Conservation (phyloP, 2,113 vertebrate genomes). For the human region GRCh38 chr18:37587001-37587500, state of each 20-base stretch:
- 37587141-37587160: not conserved
- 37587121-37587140: not conserved
- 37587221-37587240: not conserved
- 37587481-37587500: not conserved
- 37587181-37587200: not conserved
- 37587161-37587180: not conserved
- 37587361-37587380: not conserved
- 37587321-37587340: not conserved
- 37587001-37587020: not conserved
- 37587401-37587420: not conserved
- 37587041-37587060: not conserved
- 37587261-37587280: not conserved
- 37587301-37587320: not conserved
- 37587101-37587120: not conserved
- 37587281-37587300: not conserved
- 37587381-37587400: not conserved
- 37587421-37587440: not conserved
- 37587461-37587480: not conserved
- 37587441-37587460: not conserved
- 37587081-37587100: not conserved
- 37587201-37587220: not conserved
- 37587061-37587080: not conserved
- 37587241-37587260: not conserved
- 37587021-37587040: not conserved
- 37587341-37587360: not conserved